phyloP scores from a whole-genome alignment of 2,113 vertebrate species.

The Oreotrochilus melanogaster region DNA sequence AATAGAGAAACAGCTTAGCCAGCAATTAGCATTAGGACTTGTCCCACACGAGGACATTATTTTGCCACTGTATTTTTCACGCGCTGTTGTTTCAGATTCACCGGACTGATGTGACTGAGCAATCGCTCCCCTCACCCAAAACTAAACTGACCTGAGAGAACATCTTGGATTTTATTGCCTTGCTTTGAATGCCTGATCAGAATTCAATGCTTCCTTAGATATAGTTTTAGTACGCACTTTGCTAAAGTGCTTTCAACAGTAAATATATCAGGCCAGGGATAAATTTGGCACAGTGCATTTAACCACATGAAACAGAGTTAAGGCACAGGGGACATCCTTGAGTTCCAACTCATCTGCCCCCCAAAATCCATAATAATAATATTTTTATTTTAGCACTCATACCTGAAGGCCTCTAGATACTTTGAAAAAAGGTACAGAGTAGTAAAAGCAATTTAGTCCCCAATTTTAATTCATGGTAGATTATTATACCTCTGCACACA shows the following conservation, averaged over 20 bases:
- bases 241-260: constrained; percentile 41
- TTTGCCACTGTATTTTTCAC: constrained; percentile 12
- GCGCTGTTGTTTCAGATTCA: background rate
- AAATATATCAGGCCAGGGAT: constrained; percentile 46
- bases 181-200: background rate
- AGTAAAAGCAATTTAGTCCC: constrained; percentile 67
- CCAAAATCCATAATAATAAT: constrained; percentile 62
- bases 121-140: constrained; percentile 16
- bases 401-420: constrained; percentile 56
- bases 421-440: constrained; percentile 53
- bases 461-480: constrained; percentile 42
- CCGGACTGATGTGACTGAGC: background rate
- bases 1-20: background rate
- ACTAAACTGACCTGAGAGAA: constrained; percentile 63
- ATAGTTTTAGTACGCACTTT: constrained; percentile 19
- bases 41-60: constrained; percentile 3
- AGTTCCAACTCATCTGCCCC: constrained; percentile 41
- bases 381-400: constrained; percentile 55
- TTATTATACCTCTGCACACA: constrained; percentile 60
- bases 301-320: background rate
- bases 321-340: constrained; percentile 4
- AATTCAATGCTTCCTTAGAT: constrained; percentile 43
- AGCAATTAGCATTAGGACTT: constrained; percentile 4
- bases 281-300: constrained; percentile 36
- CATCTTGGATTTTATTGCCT: constrained; percentile 22